Evolutionary conservation across 2,888 invertebrate species (phyloP).

Genomic region (Himalopsyche kuldschensis): DNA sequence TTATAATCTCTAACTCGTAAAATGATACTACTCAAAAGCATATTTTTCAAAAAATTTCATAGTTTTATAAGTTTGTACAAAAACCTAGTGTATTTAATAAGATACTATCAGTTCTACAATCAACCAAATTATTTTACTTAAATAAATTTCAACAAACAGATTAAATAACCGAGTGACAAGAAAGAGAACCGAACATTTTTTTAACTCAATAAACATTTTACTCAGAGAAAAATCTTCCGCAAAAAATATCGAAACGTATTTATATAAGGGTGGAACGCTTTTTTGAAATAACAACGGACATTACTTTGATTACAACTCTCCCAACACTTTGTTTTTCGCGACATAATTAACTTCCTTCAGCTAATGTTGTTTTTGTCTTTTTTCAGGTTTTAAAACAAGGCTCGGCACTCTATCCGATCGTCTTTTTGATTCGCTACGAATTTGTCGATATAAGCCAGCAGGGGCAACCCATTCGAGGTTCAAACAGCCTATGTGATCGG

Average conservation of each 20-base stretch:
- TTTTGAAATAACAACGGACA: background rate
- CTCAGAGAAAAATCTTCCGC: background rate
- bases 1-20: too few relatives aligned
- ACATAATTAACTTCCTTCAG: background rate
- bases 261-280: background rate
- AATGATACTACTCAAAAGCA: too few relatives aligned
- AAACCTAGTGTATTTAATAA: too few relatives aligned
- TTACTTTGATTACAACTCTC: background rate
- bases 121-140: background rate
- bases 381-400: slow-evolving; percentile 69
- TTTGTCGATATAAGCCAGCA: slow-evolving; percentile 77
- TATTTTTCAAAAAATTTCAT: too few relatives aligned
- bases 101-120: background rate
- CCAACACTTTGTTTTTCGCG: background rate
- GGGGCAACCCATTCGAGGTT: slow-evolving; percentile 61
- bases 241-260: background rate
- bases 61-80: too few relatives aligned
- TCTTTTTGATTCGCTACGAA: slow-evolving; percentile 79
- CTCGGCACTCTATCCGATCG: slow-evolving; percentile 76
- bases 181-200: background rate
- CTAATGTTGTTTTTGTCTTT: background rate
- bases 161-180: background rate
- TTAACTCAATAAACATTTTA: background rate
- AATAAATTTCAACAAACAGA: background rate
- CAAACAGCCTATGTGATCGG: slow-evolving; percentile 66